Evolutionary conservation across 2,888 invertebrate species (phyloP), one percentile per base, ranked within the genome.

Genomic region (Epistrophe eligans): DNA sequence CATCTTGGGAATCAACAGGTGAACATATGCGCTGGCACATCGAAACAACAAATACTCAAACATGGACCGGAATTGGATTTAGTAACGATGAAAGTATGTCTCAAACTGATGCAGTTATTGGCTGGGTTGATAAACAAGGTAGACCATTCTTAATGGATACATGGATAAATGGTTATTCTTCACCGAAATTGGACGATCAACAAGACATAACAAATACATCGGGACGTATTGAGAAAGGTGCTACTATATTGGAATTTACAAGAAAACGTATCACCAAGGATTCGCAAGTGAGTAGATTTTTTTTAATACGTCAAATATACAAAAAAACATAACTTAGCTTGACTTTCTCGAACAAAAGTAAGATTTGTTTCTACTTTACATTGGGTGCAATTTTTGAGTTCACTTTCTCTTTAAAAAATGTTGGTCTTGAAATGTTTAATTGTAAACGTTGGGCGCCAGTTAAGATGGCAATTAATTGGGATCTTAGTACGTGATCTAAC

Each of bases 11-110:
- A 90, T 97, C 97, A 90, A 92, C 95, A 0, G 95, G 95, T 0
- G 97, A 98, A 91, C 95, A 96, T 77, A 95, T 98, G 85, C 93
- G 94, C 60, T 98, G 98, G 93, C 96, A 96, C 0, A 95, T 98
- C 66, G 95, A 95, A 57, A 97, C 97, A 0, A 95, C 94, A 48
- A 94, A 97, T 89, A 96, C 95, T 1, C 95, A 97, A 88, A 94
- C 95, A 10, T 98, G 98, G 98, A 98, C 98, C 0, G 98, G 98
- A 0, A 97, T 98, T 83, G 98, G 96, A 0, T 98, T 98, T 91
- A 97, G 97, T 67, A 94, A 97, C 84, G 95, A 97, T 90, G 95
- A 95, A 89, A 96, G 95, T 92, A 98, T 98, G 98, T 95, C 97
- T 0, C 97, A 97, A 93, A 97, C 97, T 0, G 98, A 98, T 91